Conservation (phyloP, 2,797 vertebrate species). For the Gobio occitaniae region DNA sequence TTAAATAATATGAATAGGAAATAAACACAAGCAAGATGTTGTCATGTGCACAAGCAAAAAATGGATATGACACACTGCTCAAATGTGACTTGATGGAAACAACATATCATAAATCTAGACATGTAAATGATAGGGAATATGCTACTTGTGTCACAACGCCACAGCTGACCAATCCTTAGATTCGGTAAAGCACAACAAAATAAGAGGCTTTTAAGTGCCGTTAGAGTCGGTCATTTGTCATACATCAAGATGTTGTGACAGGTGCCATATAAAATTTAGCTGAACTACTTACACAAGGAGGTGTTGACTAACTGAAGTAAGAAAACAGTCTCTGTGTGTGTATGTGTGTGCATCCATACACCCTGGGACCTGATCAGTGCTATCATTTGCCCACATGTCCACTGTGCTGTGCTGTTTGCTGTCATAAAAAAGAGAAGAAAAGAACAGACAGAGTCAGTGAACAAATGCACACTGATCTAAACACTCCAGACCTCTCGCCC, state of each 20-base stretch:
- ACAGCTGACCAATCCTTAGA: neutral
- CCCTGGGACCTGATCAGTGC: slow-evolving; percentile 18
- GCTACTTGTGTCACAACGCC: neutral
- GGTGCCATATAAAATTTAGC: slow-evolving; percentile 20
- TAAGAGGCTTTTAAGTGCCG: neutral
- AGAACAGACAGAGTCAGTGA: slow-evolving; percentile 34
- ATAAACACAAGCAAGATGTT: slow-evolving; percentile 12
- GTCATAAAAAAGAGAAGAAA: slow-evolving; percentile 34
- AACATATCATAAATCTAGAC: slow-evolving; percentile 24
- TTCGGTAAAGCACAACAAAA: neutral
- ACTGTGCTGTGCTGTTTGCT: slow-evolving; percentile 62
- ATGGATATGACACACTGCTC: neutral
- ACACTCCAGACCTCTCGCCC: slow-evolving; percentile 36
- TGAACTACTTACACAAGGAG: slow-evolving; percentile 12
- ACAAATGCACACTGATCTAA: slow-evolving; percentile 35
- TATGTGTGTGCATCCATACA: neutral
- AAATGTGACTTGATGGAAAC: slow-evolving; percentile 12
- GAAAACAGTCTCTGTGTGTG: slow-evolving; percentile 1
- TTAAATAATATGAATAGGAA: slow-evolving; percentile 26
- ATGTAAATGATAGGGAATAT: slow-evolving; percentile 17
- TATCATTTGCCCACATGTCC: slow-evolving; percentile 55
- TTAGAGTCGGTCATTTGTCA: neutral
- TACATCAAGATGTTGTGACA: slow-evolving; percentile 31
- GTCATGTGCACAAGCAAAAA: slow-evolving; percentile 3
- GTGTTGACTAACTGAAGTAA: slow-evolving; percentile 25